Percentiles rank a stretch among this genome's conserved stretches.
Evolutionary conservation across 2,797 vertebrate genomes (phyloP).

Genomic region (Petrocephalus sullivani): DNA sequence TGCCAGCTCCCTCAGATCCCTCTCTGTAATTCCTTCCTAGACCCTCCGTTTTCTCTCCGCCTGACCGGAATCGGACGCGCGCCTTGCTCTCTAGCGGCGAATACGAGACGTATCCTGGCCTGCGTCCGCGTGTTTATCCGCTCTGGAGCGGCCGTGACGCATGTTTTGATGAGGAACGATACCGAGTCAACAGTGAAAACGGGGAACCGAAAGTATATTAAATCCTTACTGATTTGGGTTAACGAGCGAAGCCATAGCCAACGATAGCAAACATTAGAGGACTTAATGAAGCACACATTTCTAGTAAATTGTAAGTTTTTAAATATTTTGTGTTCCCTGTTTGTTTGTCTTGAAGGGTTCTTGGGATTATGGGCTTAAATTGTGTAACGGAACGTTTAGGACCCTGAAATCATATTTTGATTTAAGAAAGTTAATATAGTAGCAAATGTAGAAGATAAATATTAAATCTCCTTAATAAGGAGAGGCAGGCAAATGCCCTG

Average conservation of each 20-base stretch:
- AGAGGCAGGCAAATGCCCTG: neutral
- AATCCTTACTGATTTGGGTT: conserved; percentile 11
- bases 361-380: neutral
- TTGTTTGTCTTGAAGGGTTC: neutral
- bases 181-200: neutral
- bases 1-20: neutral
- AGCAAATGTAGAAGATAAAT: neutral
- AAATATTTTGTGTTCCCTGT: neutral
- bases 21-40: neutral
- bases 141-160: neutral
- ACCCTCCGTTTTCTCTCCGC: neutral
- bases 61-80: neutral
- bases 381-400: neutral
- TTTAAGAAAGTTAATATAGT: neutral
- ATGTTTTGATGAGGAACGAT: neutral
- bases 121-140: neutral
- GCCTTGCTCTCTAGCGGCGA: neutral
- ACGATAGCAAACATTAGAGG: neutral
- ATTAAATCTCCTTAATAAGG: neutral
- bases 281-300: neutral
- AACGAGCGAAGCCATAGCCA: neutral
- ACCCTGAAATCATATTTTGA: neutral
- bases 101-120: neutral
- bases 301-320: neutral
- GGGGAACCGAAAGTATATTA: neutral